phyloP scores from a whole-genome alignment of 2,797 vertebrate genomes.

The Helostoma temminkii region DNA sequence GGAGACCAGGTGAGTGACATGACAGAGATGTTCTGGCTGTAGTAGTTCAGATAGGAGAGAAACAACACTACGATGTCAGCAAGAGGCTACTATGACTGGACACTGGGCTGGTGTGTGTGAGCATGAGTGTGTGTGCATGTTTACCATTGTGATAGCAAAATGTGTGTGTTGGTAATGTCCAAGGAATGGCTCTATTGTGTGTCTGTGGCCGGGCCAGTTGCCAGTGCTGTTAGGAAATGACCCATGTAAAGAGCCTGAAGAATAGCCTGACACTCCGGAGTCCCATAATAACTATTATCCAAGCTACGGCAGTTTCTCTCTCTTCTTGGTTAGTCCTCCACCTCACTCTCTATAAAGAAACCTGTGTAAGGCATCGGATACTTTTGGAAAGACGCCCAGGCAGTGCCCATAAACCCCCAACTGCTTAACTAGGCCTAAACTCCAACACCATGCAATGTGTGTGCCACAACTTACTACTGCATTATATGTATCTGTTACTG shows the following conservation, averaged over 20 bases:
- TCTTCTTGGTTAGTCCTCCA: constrained; percentile 16
- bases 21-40: constrained; percentile 15
- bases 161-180: constrained; percentile 57
- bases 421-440: constrained; percentile 68
- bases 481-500: constrained; percentile 40
- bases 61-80: constrained; percentile 4
- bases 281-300: constrained; percentile 59
- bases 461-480: constrained; percentile 52
- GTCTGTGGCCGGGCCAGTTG: constrained; percentile 57
- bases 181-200: constrained; percentile 71
- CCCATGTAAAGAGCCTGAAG: constrained; percentile 64
- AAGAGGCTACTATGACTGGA: constrained; percentile 4
- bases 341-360: constrained; percentile 23
- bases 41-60: constrained; percentile 5
- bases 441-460: constrained; percentile 55
- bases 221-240: constrained; percentile 72
- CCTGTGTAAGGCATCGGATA: constrained; percentile 32
- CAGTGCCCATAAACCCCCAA: constrained; percentile 64
- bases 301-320: constrained; percentile 18
- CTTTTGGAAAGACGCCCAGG: constrained; percentile 64
- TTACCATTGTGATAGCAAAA: constrained; percentile 39
- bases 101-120: constrained; percentile 18
- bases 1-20: constrained; percentile 91
- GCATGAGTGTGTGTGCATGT: constrained; percentile 48
- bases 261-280: constrained; percentile 59